Evolutionary conservation across 2,888 invertebrate species (phyloP).

Genomic region (Smittia sp.): DNA sequence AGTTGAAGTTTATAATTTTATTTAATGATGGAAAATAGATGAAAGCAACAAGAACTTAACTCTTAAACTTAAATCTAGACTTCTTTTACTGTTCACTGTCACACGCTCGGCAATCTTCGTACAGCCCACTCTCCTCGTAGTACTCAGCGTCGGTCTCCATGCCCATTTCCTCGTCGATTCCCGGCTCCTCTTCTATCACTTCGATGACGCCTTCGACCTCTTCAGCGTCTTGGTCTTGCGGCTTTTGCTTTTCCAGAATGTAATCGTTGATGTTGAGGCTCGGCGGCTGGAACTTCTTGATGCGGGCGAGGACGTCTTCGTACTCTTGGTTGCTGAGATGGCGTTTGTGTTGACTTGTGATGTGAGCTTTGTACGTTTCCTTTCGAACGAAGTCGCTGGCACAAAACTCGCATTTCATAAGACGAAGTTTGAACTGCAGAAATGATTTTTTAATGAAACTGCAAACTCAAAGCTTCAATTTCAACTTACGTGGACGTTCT

Average conservation of each 20-base stretch:
- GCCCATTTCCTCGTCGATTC: not conserved
- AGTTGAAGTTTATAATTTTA: no score
- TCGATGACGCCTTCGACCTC: constrained; percentile 19
- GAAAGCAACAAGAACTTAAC: not conserved
- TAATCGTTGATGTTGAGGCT: constrained; percentile 3
- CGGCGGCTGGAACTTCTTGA: constrained; percentile 19
- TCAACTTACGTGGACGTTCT: constrained; percentile 29
- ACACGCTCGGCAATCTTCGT: no score
- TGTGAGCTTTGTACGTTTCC: constrained; percentile 26
- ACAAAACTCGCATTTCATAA: constrained; percentile 37
- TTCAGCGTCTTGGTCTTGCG: not conserved
- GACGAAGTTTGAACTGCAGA: constrained; percentile 19
- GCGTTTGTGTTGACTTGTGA: constrained; percentile 23
- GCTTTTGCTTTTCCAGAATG: constrained; percentile 3
- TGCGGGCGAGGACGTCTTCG: constrained; percentile 17
- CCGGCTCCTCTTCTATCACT: not conserved
- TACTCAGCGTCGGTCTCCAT: not conserved
- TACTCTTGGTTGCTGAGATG: constrained; percentile 19
- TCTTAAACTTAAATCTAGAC: not conserved
- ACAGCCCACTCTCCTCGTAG: not conserved
- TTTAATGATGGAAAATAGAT: no score
- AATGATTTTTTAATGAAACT: not conserved
- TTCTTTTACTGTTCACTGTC: not conserved
- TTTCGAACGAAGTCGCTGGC: constrained; percentile 29
- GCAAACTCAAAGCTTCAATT: not conserved